phyloP scores from a whole-genome alignment of 2,113 vertebrate species.

The Paralichthys olivaceus region DNA sequence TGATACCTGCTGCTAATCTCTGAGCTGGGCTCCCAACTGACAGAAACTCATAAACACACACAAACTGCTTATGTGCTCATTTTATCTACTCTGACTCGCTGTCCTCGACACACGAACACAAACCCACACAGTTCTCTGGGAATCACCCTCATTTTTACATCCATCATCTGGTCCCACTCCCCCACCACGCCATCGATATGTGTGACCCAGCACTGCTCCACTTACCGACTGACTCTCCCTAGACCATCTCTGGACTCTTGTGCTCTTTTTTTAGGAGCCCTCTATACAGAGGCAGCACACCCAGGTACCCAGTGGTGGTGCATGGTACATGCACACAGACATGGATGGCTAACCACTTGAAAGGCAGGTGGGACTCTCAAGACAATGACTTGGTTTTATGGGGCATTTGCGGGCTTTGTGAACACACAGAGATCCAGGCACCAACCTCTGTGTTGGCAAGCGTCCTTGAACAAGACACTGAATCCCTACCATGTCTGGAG shows the following conservation, averaged over 20 bases:
- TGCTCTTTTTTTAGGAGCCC: slow-evolving; percentile 22
- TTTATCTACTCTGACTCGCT: slow-evolving; percentile 23
- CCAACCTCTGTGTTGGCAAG: slow-evolving; percentile 34
- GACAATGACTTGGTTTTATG: slow-evolving; percentile 44
- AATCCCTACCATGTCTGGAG: slow-evolving; percentile 22
- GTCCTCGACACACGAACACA: slow-evolving; percentile 14
- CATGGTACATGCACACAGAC: slow-evolving; percentile 51
- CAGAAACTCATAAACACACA: slow-evolving; percentile 1
- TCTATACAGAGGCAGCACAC: slow-evolving; percentile 30
- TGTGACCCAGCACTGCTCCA: slow-evolving; percentile 61
- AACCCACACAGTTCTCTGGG: slow-evolving; percentile 35
- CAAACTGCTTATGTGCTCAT: slow-evolving; percentile 4
- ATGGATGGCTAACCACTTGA: slow-evolving; percentile 59
- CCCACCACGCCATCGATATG: neutral
- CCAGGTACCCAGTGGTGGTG: slow-evolving; percentile 10
- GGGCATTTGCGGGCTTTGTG: slow-evolving; percentile 46
- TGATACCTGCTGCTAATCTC: slow-evolving; percentile 49
- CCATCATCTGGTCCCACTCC: slow-evolving; percentile 44
- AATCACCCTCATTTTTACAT: slow-evolving; percentile 64
- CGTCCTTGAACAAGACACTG: slow-evolving; percentile 47
- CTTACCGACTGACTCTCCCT: slow-evolving; percentile 52
- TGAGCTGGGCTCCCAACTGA: slow-evolving; percentile 23
- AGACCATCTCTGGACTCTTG: slow-evolving; percentile 27
- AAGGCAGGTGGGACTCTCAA: slow-evolving; percentile 46
- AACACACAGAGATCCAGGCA: slow-evolving; percentile 16